Base-by-base conservation (phyloP, 2,888 invertebrate species). In the Athripsodes cinereus region DNA sequence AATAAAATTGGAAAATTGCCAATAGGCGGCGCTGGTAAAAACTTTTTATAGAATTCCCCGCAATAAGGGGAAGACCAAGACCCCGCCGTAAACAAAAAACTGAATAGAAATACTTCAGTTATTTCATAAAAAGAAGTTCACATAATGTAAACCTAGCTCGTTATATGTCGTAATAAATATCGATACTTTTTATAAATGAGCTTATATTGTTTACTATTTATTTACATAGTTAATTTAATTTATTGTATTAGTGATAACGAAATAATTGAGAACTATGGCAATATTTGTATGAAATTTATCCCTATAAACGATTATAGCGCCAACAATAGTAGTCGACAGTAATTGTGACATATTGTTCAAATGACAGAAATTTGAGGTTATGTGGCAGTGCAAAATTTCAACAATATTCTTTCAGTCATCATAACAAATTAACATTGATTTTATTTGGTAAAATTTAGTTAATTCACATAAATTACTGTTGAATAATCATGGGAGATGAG, bases 401-500 rank as follows among this genome's bases (percentile, higher is more conserved):
- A 40, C 47, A 22, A 49, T 19, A 55, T 26, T 22, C 16, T 26
- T 22, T 48, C 21, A 55, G 53, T 55, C 55, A 51, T 55, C 52
- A 59, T 48, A 56, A 52, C 21, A 35, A 21, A 48, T 52, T 55
- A n/a, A 52, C 3, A 26, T 26, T 26, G 26, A 26, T 26, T 26
- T 26, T 26, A 26, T 26, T 26, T 6, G 26, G 26, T 10, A 10
- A 6, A 26, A 8, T 40, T n/a, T 40, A 40, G 13, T 8, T 3
- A 40, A 40, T n/a, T 13, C 46, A 26, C 22, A 59, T 53, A 52
- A 55, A 18, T 55, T 35, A 49, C 20, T 55, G 44, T 26, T 47
- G 35, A 46, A 55, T 51, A 31, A 59, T 48, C 50, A 59, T 59
- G 59, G 59, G 55, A 34, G 59, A 59, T 52, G 59, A 56, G 16